Percentiles rank a stretch among this genome's conserved stretches.
Evolutionary conservation across 2,888 invertebrate species (phyloP).

Genomic region (Rugalucina vietnamica): DNA sequence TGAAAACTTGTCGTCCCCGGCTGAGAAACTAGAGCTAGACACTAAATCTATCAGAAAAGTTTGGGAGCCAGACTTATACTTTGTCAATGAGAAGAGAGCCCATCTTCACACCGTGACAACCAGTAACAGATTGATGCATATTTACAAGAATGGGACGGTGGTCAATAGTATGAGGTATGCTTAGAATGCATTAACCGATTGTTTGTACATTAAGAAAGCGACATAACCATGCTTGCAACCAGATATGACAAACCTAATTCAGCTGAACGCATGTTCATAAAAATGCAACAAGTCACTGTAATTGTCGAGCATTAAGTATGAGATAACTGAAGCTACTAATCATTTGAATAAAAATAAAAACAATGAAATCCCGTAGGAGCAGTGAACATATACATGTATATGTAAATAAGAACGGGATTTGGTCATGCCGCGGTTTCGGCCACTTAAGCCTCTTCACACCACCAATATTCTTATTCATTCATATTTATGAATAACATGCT

Average conservation of each 20-base stretch:
- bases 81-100: slow-evolving; percentile 43
- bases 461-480: no score
- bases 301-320: neutral
- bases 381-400: no score
- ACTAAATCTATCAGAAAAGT: slow-evolving; percentile 24
- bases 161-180: slow-evolving; percentile 45
- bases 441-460: no score
- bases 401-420: no score
- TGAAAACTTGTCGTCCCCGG: neutral
- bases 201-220: no score
- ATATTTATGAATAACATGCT: no score
- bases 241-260: no score
- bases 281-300: neutral
- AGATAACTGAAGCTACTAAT: neutral
- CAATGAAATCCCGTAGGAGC: neutral
- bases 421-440: no score
- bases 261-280: neutral
- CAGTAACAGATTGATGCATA: slow-evolving; percentile 42
- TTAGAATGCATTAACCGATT: neutral
- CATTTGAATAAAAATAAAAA: neutral
- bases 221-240: no score
- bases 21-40: slow-evolving; percentile 36
- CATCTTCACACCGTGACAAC: slow-evolving; percentile 37
- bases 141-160: slow-evolving; percentile 43
- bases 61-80: slow-evolving; percentile 48